phyloP scores from a whole-genome alignment of 2,888 invertebrate genomes.

The Calameuta idolon region DNA sequence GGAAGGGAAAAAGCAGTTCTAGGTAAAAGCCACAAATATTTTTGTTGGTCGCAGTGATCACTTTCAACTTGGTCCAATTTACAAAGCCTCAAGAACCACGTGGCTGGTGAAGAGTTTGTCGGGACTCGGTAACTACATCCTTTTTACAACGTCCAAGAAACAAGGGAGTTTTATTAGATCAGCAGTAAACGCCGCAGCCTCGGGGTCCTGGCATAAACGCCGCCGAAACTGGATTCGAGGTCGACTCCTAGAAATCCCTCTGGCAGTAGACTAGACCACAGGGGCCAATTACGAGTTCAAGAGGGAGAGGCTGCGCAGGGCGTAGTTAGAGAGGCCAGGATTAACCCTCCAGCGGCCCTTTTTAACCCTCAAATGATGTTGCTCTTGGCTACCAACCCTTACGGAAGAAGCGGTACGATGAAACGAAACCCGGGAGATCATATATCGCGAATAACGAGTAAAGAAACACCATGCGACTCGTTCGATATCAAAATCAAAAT shows the following conservation, averaged over 20 bases:
- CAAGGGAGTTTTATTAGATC: conserved; percentile 57
- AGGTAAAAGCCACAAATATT: background rate
- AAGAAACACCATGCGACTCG: background rate
- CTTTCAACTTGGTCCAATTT: background rate
- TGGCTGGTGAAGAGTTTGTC: background rate
- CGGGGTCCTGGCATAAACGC: conserved; percentile 43
- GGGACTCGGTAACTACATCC: background rate
- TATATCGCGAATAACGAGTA: background rate
- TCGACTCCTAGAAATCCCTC: conserved; percentile 64
- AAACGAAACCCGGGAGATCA: background rate
- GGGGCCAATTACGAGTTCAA: conserved; percentile 57
- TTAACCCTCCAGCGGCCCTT: conserved; percentile 48
- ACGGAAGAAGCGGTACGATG: background rate
- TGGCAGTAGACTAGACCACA: conserved; percentile 54
- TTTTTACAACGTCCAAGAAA: conserved; percentile 50
- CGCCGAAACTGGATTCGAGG: conserved; percentile 52
- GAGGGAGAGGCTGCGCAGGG: conserved; percentile 14
- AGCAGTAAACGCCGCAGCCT: conserved; percentile 47
- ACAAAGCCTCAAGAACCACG: conserved; percentile 1
- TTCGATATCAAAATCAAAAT: background rate
- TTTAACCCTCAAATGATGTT: conserved; percentile 32
- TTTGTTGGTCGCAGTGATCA: background rate
- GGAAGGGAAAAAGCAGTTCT: background rate
- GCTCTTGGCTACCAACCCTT: background rate
- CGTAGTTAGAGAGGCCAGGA: conserved; percentile 42